Evolutionary conservation across 2,888 invertebrate genomes (phyloP), one percentile per base, ranked within the genome.

Genomic region (Sesia apiformis): DNA sequence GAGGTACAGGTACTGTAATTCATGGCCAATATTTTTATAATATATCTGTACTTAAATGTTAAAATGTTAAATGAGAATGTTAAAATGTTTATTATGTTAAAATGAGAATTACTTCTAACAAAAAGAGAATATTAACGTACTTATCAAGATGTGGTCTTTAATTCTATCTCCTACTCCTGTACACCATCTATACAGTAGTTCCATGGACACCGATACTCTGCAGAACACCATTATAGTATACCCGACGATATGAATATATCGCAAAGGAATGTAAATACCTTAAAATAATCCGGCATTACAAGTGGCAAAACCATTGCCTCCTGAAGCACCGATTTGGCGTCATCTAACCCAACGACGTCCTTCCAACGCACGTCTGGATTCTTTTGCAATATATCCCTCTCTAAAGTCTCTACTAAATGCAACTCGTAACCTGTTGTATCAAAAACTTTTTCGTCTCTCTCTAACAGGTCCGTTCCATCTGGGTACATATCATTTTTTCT

Each of bases 281-380:
- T 95, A 75, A 97, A 97, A 81, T 95, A 96, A 70, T 96, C 95
- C 0, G 97, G 97, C 92, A 97, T 95, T 57, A 96, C 93, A 40
- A 96, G 91, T 0, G 97, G 97, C 60, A 97, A 80, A 0, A 97
- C 96, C 63, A 97, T 94, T 3, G 97, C 96, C 77, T 97, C 97
- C 74, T 97, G 95, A 46, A 93, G 77, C 57, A 97, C 92, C 39
- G 94, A 90, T 70, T 95, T 95, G 0, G 94, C 95, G 65, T 94
- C 94, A 56, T 92, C 92, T 52, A 95, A 83, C 1, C 94, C 95
- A 3, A 94, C 92, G 7, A 95, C 94, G 73, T 93, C 93, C 56
- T 90, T 92, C 96, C 96, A 97, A 58, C 93, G 93, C n/a, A 96
- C 93, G 67, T 93, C 93, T 0, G 96, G 95, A 73, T 96, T 94